Percentiles rank a stretch among this genome's conserved stretches.
Conservation (phyloP, 2,113 vertebrate species). For the Entelurus aequoreus region DNA sequence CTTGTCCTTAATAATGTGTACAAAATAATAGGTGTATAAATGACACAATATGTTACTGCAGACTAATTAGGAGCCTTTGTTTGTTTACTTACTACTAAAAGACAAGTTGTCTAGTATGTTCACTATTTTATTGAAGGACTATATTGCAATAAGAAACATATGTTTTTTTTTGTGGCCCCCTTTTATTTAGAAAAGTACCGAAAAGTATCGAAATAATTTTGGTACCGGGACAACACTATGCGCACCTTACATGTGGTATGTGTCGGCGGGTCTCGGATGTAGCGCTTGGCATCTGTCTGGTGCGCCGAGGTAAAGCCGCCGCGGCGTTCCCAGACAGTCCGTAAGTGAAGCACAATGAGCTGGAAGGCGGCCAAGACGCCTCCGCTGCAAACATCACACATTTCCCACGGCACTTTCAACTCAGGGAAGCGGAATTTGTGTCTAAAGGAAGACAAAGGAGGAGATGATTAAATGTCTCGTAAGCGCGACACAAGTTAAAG, state of each 20-base stretch:
- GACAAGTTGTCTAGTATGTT: too few relatives aligned
- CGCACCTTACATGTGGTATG: slow-evolving; percentile 28
- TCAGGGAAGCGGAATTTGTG: slow-evolving; percentile 17
- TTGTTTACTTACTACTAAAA: too few relatives aligned
- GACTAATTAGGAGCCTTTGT: too few relatives aligned
- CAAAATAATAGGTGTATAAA: too few relatives aligned
- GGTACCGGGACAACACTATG: neutral
- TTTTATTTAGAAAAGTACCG: too few relatives aligned
- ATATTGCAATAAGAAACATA: too few relatives aligned
- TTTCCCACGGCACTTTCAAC: slow-evolving; percentile 55
- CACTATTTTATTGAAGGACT: too few relatives aligned
- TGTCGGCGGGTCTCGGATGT: slow-evolving; percentile 36
- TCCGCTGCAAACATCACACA: slow-evolving; percentile 62
- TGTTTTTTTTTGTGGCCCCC: too few relatives aligned
- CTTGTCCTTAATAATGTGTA: too few relatives aligned
- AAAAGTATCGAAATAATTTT: too few relatives aligned
- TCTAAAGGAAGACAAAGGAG: slow-evolving; percentile 3
- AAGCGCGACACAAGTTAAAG: slow-evolving; percentile 27
- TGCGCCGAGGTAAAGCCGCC: slow-evolving; percentile 34
- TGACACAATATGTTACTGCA: too few relatives aligned
- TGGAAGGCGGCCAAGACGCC: slow-evolving; percentile 73
- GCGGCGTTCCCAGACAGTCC: slow-evolving; percentile 48
- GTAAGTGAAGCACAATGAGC: slow-evolving; percentile 66
- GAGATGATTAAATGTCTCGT: slow-evolving; percentile 32
- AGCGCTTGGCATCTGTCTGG: slow-evolving; percentile 54